A percentile compares a stretch with the other conserved stretches of the same genome.
These are phyloP conservation scores for Sarcophaga bullata DNA, from an alignment of 1,140 invertebrate species.

Conservation along the genomic window DNA sequence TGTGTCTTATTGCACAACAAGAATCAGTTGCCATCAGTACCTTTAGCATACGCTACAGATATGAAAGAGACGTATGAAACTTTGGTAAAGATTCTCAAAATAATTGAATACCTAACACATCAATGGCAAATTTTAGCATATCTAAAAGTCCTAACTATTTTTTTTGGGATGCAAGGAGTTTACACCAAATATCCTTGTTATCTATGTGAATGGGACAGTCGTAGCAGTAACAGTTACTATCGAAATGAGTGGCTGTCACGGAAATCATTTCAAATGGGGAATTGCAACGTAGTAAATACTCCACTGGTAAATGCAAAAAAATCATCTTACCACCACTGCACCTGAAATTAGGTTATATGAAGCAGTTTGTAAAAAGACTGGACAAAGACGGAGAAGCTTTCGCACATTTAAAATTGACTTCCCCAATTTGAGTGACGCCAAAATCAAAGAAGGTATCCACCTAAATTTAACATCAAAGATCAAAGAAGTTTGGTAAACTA, in stretches of 20 bases:
- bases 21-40: constrained; percentile 48
- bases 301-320: constrained; percentile 54
- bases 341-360: too few species aligned
- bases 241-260: constrained; percentile 56
- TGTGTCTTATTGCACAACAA: constrained; percentile 51
- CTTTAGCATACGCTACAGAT: constrained; percentile 49
- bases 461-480: too few species aligned
- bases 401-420: too few species aligned
- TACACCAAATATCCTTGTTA: constrained; percentile 66
- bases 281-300: constrained; percentile 57
- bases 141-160: constrained; percentile 61
- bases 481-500: too few species aligned
- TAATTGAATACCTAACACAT: constrained; percentile 57
- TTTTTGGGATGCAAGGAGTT: constrained; percentile 63
- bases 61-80: constrained; percentile 53
- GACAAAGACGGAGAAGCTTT: too few species aligned
- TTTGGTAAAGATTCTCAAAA: constrained; percentile 49
- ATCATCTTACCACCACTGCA: too few species aligned
- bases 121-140: constrained; percentile 60
- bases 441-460: too few species aligned
- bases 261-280: constrained; percentile 52
- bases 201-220: constrained; percentile 66
- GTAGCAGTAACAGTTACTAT: constrained; percentile 57
- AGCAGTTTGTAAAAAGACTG: too few species aligned
- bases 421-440: too few species aligned